Evolutionary conservation across 2,797 vertebrate species (phyloP).

Genomic region (Odontamblyopus rebecca): DNA sequence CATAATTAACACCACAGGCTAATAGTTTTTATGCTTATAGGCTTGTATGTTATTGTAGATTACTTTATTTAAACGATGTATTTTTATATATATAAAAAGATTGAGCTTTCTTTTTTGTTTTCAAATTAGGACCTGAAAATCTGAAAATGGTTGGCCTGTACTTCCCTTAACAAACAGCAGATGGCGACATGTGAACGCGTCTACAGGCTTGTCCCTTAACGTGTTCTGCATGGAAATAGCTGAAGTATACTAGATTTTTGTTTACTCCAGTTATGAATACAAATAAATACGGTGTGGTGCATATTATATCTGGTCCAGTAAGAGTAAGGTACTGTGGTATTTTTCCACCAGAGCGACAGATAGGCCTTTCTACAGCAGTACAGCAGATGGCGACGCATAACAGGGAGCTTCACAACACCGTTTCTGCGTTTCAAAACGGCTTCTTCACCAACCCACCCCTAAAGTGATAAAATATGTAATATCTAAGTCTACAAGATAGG

Average conservation of each 20-base stretch:
- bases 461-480: neutral
- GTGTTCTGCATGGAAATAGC: neutral
- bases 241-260: neutral
- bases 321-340: neutral
- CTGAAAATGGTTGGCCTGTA: constrained; percentile 12
- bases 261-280: neutral
- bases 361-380: constrained; percentile 47
- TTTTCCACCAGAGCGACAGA: constrained; percentile 13
- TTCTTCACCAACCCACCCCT: neutral
- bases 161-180: constrained; percentile 61
- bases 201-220: constrained; percentile 4
- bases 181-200: constrained; percentile 62
- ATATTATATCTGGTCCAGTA: constrained; percentile 6
- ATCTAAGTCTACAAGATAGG: too few species aligned
- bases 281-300: neutral
- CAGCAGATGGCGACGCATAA: constrained; percentile 59
- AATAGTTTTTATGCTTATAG: too few species aligned
- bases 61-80: too few species aligned
- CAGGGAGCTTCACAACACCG: constrained; percentile 12
- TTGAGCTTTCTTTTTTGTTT: too few species aligned
- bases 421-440: neutral
- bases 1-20: too few species aligned
- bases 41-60: too few species aligned
- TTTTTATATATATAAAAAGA: too few species aligned
- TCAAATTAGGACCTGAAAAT: neutral